Conservation (phyloP, 2,797 vertebrate species). For the Mareca penelope region DNA sequence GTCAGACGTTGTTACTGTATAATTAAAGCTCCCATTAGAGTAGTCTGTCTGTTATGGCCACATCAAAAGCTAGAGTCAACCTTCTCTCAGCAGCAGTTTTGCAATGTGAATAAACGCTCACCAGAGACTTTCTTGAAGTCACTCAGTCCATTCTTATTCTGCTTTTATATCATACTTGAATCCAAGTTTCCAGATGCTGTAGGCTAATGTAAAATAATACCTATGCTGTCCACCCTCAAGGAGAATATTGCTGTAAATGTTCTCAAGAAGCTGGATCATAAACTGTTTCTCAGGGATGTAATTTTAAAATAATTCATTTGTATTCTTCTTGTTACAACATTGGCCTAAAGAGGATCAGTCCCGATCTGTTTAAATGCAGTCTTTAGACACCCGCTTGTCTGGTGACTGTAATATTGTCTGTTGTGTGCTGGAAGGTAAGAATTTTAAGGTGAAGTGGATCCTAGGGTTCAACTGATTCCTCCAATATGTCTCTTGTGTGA, state of each 20-base stretch:
- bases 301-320: not conserved
- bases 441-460: not conserved
- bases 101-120: not conserved
- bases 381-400: not conserved
- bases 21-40: conserved; percentile 1
- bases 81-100: not conserved
- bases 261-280: not conserved
- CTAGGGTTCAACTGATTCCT: not conserved
- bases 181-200: not conserved
- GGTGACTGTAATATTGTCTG: not conserved
- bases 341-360: not conserved
- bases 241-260: not conserved
- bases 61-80: not conserved
- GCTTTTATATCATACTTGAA: not conserved
- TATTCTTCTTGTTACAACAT: not conserved
- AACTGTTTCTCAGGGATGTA: not conserved
- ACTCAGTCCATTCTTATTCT: not conserved
- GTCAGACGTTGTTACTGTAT: not conserved
- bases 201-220: not conserved
- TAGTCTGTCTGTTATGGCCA: not conserved
- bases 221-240: not conserved
- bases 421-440: not conserved
- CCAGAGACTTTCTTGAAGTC: not conserved
- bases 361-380: not conserved
- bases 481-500: not conserved